Evolutionary conservation across 2,113 vertebrate species (phyloP).

Genomic region (Notothenia coriiceps): DNA sequence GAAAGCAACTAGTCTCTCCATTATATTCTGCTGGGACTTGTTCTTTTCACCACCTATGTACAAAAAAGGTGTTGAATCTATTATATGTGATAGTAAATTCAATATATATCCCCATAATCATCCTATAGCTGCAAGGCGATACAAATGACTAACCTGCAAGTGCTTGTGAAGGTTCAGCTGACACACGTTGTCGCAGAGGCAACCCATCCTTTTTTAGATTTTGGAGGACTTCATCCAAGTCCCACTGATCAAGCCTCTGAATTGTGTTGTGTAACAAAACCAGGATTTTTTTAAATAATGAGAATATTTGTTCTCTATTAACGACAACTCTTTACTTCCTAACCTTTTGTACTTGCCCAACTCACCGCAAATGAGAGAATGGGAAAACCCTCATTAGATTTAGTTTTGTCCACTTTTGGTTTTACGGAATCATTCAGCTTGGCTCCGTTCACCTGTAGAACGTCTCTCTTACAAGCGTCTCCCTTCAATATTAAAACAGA

Average conservation of each 20-base stretch:
- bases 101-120: background rate
- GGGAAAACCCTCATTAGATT: background rate
- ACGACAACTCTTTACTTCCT: background rate
- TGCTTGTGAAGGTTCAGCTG: slow-evolving; percentile 5
- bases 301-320: background rate
- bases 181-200: background rate
- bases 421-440: background rate
- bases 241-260: slow-evolving; percentile 80
- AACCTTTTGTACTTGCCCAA: background rate
- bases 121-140: background rate
- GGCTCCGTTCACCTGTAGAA: background rate
- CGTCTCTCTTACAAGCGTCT: background rate
- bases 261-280: slow-evolving; percentile 53
- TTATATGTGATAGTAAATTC: background rate
- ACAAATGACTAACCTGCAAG: slow-evolving; percentile 16
- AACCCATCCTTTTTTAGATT: slow-evolving; percentile 60
- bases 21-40: slow-evolving; percentile 24
- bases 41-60: slow-evolving; percentile 34
- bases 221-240: slow-evolving; percentile 75
- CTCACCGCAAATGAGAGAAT: slow-evolving; percentile 60
- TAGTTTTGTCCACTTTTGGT: background rate
- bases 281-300: background rate
- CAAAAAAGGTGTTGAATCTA: background rate
- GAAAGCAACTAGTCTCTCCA: slow-evolving; percentile 58
- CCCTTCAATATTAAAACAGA: slow-evolving; percentile 1